A percentile compares a stretch with the other conserved stretches of the same genome.
These are phyloP conservation scores for Drosophila albomicans DNA, from an alignment of 1,140 invertebrate species.

Conservation along the genomic window DNA sequence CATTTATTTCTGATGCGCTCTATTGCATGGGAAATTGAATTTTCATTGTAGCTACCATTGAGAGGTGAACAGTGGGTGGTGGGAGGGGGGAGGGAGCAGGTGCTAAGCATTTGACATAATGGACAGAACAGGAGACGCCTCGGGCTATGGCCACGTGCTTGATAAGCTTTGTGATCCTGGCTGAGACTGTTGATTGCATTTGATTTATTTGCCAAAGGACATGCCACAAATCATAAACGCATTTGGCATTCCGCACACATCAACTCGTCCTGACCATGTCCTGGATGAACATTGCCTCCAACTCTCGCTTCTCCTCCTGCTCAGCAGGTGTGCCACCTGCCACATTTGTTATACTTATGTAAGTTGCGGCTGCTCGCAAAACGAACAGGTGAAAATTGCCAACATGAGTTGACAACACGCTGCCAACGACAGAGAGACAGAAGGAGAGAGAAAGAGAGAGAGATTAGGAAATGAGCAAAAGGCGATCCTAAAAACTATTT, in stretches of 20 bases:
- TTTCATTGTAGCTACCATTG: constrained; percentile 53
- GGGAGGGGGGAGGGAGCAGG: constrained; percentile 14
- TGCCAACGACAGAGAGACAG: background rate
- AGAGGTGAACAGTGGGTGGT: background rate
- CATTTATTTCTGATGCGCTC: constrained; percentile 50
- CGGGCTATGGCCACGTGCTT: constrained; percentile 40
- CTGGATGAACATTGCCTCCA: too few species aligned
- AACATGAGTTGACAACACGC: constrained; percentile 78
- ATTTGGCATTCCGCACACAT: constrained; percentile 56
- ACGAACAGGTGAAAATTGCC: constrained; percentile 77
- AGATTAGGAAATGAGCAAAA: constrained; percentile 68
- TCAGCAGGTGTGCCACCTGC: constrained; percentile 33
- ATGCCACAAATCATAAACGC: constrained; percentile 80
- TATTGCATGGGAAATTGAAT: constrained; percentile 72
- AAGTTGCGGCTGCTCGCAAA: constrained; percentile 61
- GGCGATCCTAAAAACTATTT: constrained; percentile 72
- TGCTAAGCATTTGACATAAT: constrained; percentile 64
- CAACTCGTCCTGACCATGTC: constrained; percentile 8
- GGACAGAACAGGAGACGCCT: constrained; percentile 15
- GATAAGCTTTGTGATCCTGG: constrained; percentile 53
- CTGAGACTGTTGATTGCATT: constrained; percentile 72
- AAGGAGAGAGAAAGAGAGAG: background rate
- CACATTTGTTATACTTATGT: constrained; percentile 69
- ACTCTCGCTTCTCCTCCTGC: background rate
- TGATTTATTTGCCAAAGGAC: constrained; percentile 77